Conservation (phyloP, 2,797 vertebrate species). For the Anguilla obscura region DNA sequence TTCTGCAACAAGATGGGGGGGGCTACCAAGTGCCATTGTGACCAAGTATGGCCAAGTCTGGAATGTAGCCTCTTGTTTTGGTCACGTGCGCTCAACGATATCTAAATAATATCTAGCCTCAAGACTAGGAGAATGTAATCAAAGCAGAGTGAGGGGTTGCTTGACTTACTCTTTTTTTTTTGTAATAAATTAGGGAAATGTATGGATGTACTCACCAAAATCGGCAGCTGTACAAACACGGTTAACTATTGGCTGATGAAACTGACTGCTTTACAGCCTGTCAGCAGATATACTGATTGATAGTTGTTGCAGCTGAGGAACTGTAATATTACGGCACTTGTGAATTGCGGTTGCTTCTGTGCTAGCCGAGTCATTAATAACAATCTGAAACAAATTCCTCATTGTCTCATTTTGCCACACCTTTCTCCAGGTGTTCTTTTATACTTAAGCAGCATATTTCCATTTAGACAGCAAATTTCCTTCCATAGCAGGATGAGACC, state of each 20-base stretch:
- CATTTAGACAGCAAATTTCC: constrained; percentile 67
- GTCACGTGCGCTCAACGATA: neutral
- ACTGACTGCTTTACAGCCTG: constrained; percentile 17
- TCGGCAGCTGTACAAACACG: constrained; percentile 4
- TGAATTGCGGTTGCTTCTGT: constrained; percentile 21
- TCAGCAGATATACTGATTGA: constrained; percentile 53
- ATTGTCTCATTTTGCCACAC: constrained; percentile 42
- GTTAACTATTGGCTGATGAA: constrained; percentile 3
- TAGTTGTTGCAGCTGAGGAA: constrained; percentile 28
- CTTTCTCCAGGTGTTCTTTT: constrained; percentile 57
- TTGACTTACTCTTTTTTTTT: neutral
- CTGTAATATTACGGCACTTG: constrained; percentile 4
- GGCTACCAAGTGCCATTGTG: neutral
- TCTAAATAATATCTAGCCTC: neutral
- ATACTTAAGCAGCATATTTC: constrained; percentile 64
- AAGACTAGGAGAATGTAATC: neutral
- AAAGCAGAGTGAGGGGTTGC: neutral
- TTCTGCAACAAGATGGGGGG: neutral
- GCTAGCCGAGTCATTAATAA: constrained; percentile 61
- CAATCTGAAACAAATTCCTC: constrained; percentile 49
- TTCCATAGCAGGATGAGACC: constrained; percentile 55
- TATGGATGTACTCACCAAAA: constrained; percentile 14
- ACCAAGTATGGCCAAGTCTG: neutral
- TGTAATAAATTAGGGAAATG: neutral
- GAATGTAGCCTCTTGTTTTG: neutral